A percentile compares a stretch with the other conserved stretches of the same genome.
Conservation (phyloP, 2,113 vertebrate species). For the Elanoides forficatus region DNA sequence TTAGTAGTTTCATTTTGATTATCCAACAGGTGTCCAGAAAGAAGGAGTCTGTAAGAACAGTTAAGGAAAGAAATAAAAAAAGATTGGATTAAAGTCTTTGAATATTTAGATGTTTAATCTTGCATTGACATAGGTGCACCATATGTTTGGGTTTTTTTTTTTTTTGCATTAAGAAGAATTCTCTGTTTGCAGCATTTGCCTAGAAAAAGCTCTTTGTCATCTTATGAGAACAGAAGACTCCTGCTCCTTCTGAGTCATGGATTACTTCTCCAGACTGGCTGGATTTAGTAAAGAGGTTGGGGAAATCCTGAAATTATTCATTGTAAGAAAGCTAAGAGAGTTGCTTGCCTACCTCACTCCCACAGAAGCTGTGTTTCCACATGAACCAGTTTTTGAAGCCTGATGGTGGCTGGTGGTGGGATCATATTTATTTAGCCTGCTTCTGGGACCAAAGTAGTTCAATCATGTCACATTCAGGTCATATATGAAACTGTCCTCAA, state of each 20-base stretch:
- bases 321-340: not conserved
- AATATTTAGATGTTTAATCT: not conserved
- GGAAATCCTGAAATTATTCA: not conserved
- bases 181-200: not conserved
- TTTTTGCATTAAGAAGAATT: fast-evolving
- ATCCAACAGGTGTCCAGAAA: not conserved
- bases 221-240: not conserved
- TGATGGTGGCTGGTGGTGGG: not conserved
- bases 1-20: not conserved
- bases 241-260: not conserved
- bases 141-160: not conserved
- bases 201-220: not conserved
- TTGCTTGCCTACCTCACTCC: not conserved
- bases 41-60: not conserved
- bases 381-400: not conserved
- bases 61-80: not conserved
- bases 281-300: not conserved
- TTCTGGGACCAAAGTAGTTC: not conserved
- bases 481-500: not conserved
- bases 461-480: not conserved
- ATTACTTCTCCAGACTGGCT: not conserved
- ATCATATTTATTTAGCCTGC: not conserved
- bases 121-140: not conserved
- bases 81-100: not conserved
- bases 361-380: not conserved